Evolutionary conservation across 2,888 invertebrate genomes (phyloP).

Genomic region (Rhamnusium bicolor): DNA sequence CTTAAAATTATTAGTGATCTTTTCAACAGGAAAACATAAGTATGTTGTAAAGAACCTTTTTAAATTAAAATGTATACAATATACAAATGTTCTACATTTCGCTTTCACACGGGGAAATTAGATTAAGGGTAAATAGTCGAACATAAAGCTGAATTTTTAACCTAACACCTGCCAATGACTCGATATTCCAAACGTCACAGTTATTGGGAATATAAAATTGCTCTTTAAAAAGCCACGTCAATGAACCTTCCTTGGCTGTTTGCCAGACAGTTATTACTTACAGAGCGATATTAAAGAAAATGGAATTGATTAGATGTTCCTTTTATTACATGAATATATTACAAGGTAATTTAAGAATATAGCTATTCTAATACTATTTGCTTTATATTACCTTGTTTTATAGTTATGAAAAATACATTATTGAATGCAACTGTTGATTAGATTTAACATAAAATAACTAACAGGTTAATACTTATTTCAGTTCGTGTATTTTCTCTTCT

Average conservation of each 20-base stretch:
- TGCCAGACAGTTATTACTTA: constrained; percentile 2
- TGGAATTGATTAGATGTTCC: neutral
- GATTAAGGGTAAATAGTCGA: neutral
- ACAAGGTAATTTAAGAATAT: neutral
- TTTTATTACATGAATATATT: neutral
- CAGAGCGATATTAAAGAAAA: neutral
- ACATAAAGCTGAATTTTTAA: constrained; percentile 5
- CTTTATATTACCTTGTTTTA: too few species aligned
- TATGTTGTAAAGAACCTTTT: neutral
- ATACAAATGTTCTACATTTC: neutral
- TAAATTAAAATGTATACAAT: neutral
- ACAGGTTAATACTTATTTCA: too few species aligned
- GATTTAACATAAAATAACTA: too few species aligned
- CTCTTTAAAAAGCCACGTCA: constrained; percentile 1
- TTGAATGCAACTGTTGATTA: too few species aligned
- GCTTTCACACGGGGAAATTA: neutral
- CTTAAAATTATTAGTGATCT: too few species aligned
- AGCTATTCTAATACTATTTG: neutral
- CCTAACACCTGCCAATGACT: constrained; percentile 9
- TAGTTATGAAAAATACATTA: too few species aligned
- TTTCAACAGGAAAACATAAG: neutral
- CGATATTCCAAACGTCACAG: constrained; percentile 10
- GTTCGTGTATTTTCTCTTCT: too few species aligned
- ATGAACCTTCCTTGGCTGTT: constrained; percentile 5
- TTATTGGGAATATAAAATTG: constrained; percentile 1